Percentiles rank a stretch among this genome's conserved stretches.
Conservation (phyloP, 2,888 invertebrate genomes). For the Aspidiotus destructor region DNA sequence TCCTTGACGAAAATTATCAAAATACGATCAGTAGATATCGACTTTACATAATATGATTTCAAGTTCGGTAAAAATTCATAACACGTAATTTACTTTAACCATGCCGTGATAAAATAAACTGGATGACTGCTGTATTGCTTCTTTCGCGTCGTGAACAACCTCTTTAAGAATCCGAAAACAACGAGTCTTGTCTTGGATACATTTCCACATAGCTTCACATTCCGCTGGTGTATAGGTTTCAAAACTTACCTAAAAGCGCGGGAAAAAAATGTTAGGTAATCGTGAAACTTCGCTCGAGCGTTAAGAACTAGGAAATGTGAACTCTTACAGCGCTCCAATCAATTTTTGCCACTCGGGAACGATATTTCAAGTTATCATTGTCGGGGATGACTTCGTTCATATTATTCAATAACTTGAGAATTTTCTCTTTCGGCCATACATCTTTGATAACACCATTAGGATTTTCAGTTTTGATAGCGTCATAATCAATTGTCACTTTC, state of each 20-base stretch:
- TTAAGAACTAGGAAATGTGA: background rate
- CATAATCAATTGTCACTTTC: conserved; percentile 3
- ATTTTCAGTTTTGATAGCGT: conserved; percentile 18
- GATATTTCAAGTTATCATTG: conserved; percentile 26
- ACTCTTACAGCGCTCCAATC: conserved; percentile 30
- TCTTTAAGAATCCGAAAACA: conserved; percentile 33
- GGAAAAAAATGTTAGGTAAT: background rate
- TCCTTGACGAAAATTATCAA: background rate
- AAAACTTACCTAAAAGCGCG: conserved; percentile 25
- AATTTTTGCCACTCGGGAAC: conserved; percentile 30
- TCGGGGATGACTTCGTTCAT: conserved; percentile 39
- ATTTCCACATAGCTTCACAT: conserved; percentile 33
- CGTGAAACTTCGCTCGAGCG: background rate
- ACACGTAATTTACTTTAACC: too few relatives aligned
- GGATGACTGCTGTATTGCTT: background rate
- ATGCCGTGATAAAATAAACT: background rate
- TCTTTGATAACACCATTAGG: conserved; percentile 6
- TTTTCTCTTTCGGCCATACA: conserved; percentile 35
- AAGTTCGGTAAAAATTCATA: background rate
- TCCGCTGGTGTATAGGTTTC: conserved; percentile 31
- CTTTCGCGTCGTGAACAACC: conserved; percentile 31
- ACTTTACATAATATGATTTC: background rate
- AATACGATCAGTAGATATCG: too few relatives aligned
- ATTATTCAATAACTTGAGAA: conserved; percentile 41
- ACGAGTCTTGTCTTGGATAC: conserved; percentile 32